A percentile compares a stretch with the other conserved stretches of the same genome.
Conservation (phyloP, 2,888 invertebrate genomes). For the Tolmerus cingulatus region DNA sequence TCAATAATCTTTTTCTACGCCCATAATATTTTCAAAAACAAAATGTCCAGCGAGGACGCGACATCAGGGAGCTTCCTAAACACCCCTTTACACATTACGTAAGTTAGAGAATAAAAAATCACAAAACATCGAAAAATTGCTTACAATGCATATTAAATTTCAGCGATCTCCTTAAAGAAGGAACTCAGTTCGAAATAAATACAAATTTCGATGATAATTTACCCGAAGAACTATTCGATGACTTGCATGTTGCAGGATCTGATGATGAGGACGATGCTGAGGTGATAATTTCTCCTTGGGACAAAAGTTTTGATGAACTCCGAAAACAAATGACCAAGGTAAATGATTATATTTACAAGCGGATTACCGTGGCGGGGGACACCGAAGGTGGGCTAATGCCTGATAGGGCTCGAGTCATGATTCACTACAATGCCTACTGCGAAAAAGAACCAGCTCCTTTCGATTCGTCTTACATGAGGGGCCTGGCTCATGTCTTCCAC, state of each 20-base stretch:
- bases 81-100: background rate
- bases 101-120: background rate
- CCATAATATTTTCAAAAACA: background rate
- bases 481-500: conserved; percentile 56
- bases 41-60: background rate
- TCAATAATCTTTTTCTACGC: background rate
- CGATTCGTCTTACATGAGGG: conserved; percentile 60
- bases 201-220: conserved; percentile 54
- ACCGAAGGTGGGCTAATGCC: conserved; percentile 53
- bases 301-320: conserved; percentile 56
- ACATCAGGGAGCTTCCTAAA: background rate
- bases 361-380: conserved; percentile 51
- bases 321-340: conserved; percentile 56
- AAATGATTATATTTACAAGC: conserved; percentile 55
- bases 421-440: conserved; percentile 61
- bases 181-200: conserved; percentile 58
- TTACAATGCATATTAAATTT: background rate
- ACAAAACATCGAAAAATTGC: background rate
- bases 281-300: conserved; percentile 59
- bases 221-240: conserved; percentile 52
- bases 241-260: conserved; percentile 51
- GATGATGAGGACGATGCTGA: conserved; percentile 52
- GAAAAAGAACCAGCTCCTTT: conserved; percentile 59
- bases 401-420: conserved; percentile 56
- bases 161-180: conserved; percentile 55